Percentiles rank a stretch among this genome's conserved stretches.
Evolutionary conservation across 1,140 invertebrate species (phyloP).

Genomic region (Drosophila mojavensis): DNA sequence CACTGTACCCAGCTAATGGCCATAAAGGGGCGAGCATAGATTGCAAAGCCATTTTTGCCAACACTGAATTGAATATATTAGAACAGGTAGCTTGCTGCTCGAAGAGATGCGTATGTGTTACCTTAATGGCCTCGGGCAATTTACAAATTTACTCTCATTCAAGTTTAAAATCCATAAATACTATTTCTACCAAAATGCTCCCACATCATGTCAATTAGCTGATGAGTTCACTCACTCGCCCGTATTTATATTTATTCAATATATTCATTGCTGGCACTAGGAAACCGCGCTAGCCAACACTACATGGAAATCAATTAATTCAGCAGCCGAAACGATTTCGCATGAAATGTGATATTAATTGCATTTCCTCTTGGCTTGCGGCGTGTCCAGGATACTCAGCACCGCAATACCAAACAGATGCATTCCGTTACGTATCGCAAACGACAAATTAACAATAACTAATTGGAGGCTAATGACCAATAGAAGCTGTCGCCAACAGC

Average conservation of each 20-base stretch:
- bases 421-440: conserved; percentile 24
- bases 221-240: no score
- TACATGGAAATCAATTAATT: conserved; percentile 24
- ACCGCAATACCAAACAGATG: conserved; percentile 19
- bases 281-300: not conserved
- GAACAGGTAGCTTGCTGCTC: no score
- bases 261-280: not conserved
- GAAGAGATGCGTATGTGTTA: no score
- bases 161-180: no score
- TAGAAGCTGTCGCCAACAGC: conserved; percentile 42
- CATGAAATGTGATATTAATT: conserved; percentile 37
- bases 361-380: conserved; percentile 22
- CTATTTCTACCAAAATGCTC: no score
- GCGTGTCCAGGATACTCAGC: conserved; percentile 31
- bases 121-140: no score
- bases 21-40: no score
- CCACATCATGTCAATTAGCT: no score
- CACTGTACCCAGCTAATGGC: not conserved
- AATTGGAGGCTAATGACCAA: conserved; percentile 70
- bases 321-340: not conserved
- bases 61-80: no score
- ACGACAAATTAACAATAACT: conserved; percentile 79
- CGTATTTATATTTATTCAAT: not conserved
- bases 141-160: no score
- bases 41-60: not conserved